phyloP scores from a whole-genome alignment of 2,888 invertebrate genomes.

The Andrena hattorfiana region DNA sequence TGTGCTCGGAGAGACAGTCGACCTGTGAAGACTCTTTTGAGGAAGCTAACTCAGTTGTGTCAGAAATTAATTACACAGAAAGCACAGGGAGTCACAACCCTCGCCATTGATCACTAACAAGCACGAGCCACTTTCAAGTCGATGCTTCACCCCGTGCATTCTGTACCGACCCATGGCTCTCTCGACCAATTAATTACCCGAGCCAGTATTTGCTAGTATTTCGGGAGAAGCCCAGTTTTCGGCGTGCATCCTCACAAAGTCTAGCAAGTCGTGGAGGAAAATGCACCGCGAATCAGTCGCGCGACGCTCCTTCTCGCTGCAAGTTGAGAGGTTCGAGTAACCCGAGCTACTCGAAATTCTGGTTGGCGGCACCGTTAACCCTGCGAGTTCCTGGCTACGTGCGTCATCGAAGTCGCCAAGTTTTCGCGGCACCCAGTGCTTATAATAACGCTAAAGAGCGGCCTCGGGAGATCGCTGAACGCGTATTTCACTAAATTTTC shows the following conservation, averaged over 20 bases:
- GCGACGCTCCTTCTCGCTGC: constrained; percentile 47
- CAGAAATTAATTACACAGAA: too few relatives aligned
- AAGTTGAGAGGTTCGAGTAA: constrained; percentile 63
- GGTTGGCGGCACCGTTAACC: constrained; percentile 43
- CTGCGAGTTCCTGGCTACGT: constrained; percentile 42
- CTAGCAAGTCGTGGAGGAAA: constrained; percentile 27
- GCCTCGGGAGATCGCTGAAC: not conserved
- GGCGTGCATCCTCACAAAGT: constrained; percentile 13
- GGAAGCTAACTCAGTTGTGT: too few relatives aligned
- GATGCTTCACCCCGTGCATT: not conserved
- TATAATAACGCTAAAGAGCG: constrained; percentile 52
- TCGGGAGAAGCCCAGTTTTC: not conserved
- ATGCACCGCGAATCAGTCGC: constrained; percentile 53
- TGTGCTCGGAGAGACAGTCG: not conserved
- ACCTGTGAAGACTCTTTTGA: too few relatives aligned
- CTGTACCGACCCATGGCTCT: not conserved
- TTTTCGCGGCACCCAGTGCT: constrained; percentile 28
- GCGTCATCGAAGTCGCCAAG: constrained; percentile 54
- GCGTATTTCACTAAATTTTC: constrained; percentile 28
- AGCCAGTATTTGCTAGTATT: constrained; percentile 6
- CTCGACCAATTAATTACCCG: constrained; percentile 9
- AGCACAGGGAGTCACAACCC: too few relatives aligned
- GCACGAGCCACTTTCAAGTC: not conserved
- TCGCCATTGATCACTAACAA: not conserved
- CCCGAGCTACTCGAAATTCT: constrained; percentile 58